Evolutionary conservation across 2,113 vertebrate species (phyloP), one percentile per base, ranked within the genome.

Genomic region (Malurus melanocephalus): DNA sequence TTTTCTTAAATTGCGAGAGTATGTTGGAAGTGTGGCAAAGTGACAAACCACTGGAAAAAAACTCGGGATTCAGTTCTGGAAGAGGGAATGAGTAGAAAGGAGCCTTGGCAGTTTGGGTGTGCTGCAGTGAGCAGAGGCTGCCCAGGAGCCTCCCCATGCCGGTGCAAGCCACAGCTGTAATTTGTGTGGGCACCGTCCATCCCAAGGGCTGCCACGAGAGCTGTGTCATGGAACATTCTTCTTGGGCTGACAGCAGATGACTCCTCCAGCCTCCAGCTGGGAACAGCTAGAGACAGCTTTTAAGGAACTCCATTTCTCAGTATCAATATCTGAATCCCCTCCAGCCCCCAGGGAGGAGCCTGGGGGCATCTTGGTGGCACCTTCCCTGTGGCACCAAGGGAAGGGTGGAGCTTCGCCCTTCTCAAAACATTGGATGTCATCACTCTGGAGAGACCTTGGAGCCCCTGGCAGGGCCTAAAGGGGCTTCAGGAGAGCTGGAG

Each of bases 151-250:
- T 93, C 74, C 59, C 46, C 38, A 16, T 22, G 49, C 48, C 0
- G 8, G 33, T 11, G 4, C 61, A 43, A 85, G 40, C 35, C 73
- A 53, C 27, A 59, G 30, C 71, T 87, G 1, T 83, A 91, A 94
- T 83, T 89, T 83, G 27, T 48, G 65, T 0, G 0, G 82, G 76
- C 76, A n/a, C 80, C 60, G 64, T 79, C 73, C 83, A 60, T 45
- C 65, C 71, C 76, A 35, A 85, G 19, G 22, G 49, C 45, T 65
- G 53, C 87, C 60, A 9, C 2, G 6, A 33, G n/a, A 80, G 38
- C 43, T 72, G 49, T 89, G 85, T 89, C 94, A 91, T 71, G 94
- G 91, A 91, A 93, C 68, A 82, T 82, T 92, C 69, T 80, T 69
- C 46, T 28, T 53, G 59, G 67, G 28, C 73, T 89, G 38, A 87